These are phyloP conservation scores for Heteromormyrus szaboi DNA, from an alignment of 2,797 vertebrate genomes.

Conservation along the genomic window DNA sequence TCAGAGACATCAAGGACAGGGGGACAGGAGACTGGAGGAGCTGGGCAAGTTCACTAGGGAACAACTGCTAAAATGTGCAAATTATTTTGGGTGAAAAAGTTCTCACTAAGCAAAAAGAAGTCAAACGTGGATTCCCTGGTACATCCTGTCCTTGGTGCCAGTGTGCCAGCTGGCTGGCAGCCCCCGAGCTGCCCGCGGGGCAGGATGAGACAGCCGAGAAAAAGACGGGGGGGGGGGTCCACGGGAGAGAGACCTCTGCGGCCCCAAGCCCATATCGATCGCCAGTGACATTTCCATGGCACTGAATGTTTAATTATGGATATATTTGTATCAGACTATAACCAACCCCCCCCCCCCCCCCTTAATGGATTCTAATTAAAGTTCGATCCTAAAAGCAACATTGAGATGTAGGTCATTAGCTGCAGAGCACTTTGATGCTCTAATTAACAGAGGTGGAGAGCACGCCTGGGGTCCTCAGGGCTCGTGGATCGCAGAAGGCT, in stretches of 20 bases:
- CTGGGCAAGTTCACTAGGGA: neutral
- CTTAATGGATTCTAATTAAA: conserved; percentile 33
- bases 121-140: neutral
- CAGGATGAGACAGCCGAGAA: neutral
- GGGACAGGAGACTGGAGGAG: neutral
- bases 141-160: neutral
- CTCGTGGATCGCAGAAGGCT: neutral
- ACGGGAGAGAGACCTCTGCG: neutral
- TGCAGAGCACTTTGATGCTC: conserved; percentile 24
- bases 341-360: neutral
- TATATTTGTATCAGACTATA: neutral
- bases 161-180: neutral
- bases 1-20: neutral
- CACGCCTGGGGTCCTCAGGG: neutral
- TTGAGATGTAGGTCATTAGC: conserved; percentile 36
- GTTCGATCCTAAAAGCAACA: conserved; percentile 34
- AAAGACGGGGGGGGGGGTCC: neutral
- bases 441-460: conserved; percentile 26
- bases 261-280: neutral
- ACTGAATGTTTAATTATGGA: conserved; percentile 9
- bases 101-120: neutral
- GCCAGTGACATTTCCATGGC: conserved; percentile 1
- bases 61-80: neutral
- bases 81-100: neutral
- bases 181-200: neutral